Evolutionary conservation across 2,888 invertebrate genomes (phyloP).

Genomic region (Slavum lentiscoides): DNA sequence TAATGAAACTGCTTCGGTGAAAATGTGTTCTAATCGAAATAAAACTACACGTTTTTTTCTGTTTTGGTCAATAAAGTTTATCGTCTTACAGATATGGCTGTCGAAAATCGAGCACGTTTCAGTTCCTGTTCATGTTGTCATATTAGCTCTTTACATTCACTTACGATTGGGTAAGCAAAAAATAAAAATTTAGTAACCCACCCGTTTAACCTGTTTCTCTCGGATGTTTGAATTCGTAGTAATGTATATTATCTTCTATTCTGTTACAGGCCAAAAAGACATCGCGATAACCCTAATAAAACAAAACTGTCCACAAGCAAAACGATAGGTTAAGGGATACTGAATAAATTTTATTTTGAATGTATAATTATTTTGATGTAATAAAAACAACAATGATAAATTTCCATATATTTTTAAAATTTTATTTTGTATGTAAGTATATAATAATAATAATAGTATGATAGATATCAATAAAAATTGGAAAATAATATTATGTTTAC

Average conservation of each 20-base stretch:
- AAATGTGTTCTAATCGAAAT: not conserved
- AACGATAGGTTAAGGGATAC: slow-evolving; percentile 36
- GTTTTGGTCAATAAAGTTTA: not conserved
- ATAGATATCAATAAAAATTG: slow-evolving; percentile 42
- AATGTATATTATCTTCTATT: slow-evolving; percentile 1
- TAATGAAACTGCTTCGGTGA: not conserved
- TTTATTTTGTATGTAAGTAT: slow-evolving; percentile 49
- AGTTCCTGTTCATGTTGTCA: slow-evolving; percentile 68
- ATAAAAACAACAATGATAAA: slow-evolving; percentile 12
- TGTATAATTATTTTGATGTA: not conserved
- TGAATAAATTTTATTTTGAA: not conserved
- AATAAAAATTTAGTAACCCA: too few relatives aligned
- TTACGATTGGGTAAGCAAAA: slow-evolving; percentile 63
- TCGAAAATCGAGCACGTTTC: slow-evolving; percentile 62
- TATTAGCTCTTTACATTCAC: slow-evolving; percentile 70
- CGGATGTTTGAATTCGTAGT: too few relatives aligned
- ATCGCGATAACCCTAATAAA: slow-evolving; percentile 67
- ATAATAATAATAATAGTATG: slow-evolving; percentile 34
- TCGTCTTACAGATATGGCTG: slow-evolving; percentile 63
- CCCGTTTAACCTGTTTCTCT: not conserved
- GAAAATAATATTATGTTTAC: slow-evolving; percentile 47
- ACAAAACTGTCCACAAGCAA: slow-evolving; percentile 64
- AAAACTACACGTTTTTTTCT: too few relatives aligned
- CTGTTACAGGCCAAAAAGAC: slow-evolving; percentile 64
- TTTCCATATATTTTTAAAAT: slow-evolving; percentile 35